These are phyloP conservation scores for Lycocorax pyrrhopterus DNA, from an alignment of 2,113 vertebrate species.

Conservation along the genomic window DNA sequence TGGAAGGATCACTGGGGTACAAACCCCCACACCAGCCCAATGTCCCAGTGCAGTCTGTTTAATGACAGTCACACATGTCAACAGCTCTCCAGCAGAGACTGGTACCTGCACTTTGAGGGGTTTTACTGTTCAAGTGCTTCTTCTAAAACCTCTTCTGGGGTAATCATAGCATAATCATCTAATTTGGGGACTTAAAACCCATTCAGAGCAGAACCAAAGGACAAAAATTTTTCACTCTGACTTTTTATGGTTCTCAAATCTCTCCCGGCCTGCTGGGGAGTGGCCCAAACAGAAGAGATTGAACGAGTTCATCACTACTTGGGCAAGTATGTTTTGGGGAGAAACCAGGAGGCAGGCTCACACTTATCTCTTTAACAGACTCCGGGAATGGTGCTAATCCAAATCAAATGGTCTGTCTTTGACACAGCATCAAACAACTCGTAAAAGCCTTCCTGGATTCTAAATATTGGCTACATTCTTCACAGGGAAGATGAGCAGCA, in stretches of 20 bases:
- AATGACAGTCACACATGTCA: neutral
- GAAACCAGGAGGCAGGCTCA: neutral
- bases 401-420: conserved; percentile 10
- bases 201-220: neutral
- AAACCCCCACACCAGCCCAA: neutral
- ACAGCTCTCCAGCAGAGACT: neutral
- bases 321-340: neutral
- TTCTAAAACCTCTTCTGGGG: neutral
- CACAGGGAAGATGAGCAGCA: neutral
- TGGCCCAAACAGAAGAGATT: neutral
- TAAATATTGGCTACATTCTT: conserved; percentile 5
- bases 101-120: neutral
- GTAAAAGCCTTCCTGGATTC: neutral
- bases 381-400: neutral
- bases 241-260: neutral
- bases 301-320: neutral
- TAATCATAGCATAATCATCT: neutral
- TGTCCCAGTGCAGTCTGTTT: neutral
- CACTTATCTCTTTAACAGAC: neutral
- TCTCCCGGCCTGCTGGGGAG: neutral
- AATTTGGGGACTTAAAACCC: neutral
- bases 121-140: neutral
- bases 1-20: neutral
- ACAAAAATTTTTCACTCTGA: neutral
- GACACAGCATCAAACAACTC: conserved; percentile 22